Evolutionary conservation across 1,140 invertebrate species (phyloP), one percentile per base, ranked within the genome.

Genomic region (Tetragonula clypearis): DNA sequence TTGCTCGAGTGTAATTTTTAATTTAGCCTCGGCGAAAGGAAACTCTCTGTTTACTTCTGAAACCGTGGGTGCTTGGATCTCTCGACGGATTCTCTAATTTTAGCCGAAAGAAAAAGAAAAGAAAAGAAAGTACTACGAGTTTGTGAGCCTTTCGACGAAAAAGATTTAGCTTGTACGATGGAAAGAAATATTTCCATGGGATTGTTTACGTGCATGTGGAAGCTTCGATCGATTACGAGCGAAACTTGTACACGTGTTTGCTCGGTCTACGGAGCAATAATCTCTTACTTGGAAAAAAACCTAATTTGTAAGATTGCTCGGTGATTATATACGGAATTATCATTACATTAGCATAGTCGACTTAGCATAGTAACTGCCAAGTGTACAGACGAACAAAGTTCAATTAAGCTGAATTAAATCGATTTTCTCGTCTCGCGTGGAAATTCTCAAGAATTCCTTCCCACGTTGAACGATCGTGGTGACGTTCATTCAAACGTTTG

Each of bases 1-100:
- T 72, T 23, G 12, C 19, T 12, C 26, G 19, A 26, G 23, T 19
- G 79, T 35, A 80, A 75, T 55, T 85, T 80, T 85, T 81, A 30
- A 85, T 85, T 73, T 55, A 79, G 21, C 23, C 6, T 17, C 15
- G 21, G 21, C 56, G 41, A 80, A 56, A n/a, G 23, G 35, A 49
- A 6, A 35, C 55, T 30, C 41, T 78, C 58, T 72, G 56, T 62
- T 84, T 78, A 69, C 41, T 49, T 3, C 26, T 62, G 58, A 69
- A 69, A 49, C 4, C 53, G 4, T 3, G 65, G 21, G 26, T 30
- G 49, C 53, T 65, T 12, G n/a, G 11, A 35, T 26, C 23, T 26
- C 55, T 56, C 26, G 19, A 21, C 8, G 65, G 41, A 26, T 6
- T 26, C n/a, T 26, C 58, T 83, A 78, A 78, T 83, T 83, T 83